These are phyloP conservation scores for Folsomia manolachei DNA, from an alignment of 2,888 invertebrate genomes.

Conservation along the genomic window DNA sequence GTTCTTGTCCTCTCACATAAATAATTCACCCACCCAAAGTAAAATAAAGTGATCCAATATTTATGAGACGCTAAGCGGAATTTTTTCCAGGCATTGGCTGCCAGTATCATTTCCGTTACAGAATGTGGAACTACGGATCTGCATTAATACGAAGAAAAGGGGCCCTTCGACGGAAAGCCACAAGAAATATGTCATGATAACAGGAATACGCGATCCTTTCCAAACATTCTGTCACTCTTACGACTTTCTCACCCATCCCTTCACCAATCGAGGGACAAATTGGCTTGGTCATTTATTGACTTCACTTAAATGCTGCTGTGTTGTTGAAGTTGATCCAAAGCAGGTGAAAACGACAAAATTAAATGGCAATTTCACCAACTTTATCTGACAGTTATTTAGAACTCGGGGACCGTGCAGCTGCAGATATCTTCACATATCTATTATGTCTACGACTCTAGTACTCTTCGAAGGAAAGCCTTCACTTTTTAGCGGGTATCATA, in stretches of 20 bases:
- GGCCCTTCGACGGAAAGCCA: background rate
- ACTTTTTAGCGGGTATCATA: too few species aligned
- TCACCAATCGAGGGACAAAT: too few species aligned
- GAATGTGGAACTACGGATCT: background rate
- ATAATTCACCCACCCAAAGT: background rate
- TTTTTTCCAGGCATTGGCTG: conserved; percentile 7
- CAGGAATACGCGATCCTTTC: background rate
- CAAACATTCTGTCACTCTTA: background rate
- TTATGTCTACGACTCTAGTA: too few species aligned
- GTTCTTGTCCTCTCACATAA: conserved; percentile 1
- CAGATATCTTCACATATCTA: too few species aligned
- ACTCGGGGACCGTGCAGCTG: too few species aligned
- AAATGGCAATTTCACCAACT: background rate
- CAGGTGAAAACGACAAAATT: background rate
- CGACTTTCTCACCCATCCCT: background rate
- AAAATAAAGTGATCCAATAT: background rate
- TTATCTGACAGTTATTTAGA: too few species aligned
- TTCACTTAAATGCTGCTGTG: too few species aligned
- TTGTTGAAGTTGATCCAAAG: background rate
- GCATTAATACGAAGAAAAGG: too few species aligned
- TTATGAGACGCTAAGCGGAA: conserved; percentile 24
- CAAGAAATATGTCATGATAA: background rate
- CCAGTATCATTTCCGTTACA: conserved; percentile 26
- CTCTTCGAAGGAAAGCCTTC: too few species aligned
- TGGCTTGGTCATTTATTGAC: background rate